These are phyloP conservation scores for Clarias fuscus DNA, from an alignment of 2,797 vertebrate species.

Conservation along the genomic window DNA sequence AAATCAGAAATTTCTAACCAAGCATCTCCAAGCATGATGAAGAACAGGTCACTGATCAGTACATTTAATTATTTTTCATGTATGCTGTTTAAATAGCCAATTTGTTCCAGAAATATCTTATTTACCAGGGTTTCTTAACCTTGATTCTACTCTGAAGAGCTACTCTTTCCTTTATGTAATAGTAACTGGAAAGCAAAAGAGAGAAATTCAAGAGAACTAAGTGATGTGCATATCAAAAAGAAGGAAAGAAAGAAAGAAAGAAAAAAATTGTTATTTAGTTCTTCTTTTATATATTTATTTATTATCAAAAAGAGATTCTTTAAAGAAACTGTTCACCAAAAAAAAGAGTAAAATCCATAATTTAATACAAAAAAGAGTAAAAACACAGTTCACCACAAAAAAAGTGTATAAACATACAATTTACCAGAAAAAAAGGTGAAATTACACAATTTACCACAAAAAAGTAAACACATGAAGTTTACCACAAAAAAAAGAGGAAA, in stretches of 20 bases:
- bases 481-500: too few relatives aligned
- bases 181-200: background rate
- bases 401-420: rapidly evolving
- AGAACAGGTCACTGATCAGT: background rate
- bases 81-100: background rate
- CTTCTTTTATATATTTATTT: background rate
- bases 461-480: background rate
- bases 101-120: background rate
- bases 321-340: background rate
- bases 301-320: background rate
- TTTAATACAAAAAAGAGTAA: background rate
- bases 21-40: background rate
- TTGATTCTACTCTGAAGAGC: background rate
- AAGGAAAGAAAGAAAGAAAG: too few relatives aligned
- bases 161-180: background rate
- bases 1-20: background rate
- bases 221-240: too few relatives aligned
- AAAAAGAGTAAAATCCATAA: background rate
- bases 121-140: background rate
- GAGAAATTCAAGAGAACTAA: background rate
- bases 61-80: background rate
- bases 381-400: background rate
- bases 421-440: background rate
- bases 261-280: background rate
- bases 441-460: too few relatives aligned